Evolutionary conservation across 2,888 invertebrate species (phyloP).

Genomic region (Sinelater perroti): DNA sequence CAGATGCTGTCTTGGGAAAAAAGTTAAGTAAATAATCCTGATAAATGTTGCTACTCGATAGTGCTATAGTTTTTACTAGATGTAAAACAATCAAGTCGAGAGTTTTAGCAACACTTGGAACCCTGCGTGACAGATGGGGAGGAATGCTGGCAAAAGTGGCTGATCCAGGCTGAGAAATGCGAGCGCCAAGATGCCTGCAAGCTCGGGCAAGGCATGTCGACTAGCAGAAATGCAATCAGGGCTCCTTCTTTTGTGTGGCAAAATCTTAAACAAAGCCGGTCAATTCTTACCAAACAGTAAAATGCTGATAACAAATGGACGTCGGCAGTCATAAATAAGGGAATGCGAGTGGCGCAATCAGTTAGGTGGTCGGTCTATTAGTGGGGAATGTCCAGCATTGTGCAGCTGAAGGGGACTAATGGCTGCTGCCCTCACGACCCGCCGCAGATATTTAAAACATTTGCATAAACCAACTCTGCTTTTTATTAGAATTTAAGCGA

Average conservation of each 20-base stretch:
- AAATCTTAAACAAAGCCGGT: conserved; percentile 36
- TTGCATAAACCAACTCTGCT: conserved; percentile 49
- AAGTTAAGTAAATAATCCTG: too few species aligned
- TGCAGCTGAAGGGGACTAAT: conserved; percentile 57
- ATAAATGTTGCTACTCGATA: too few species aligned
- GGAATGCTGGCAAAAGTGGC: too few species aligned
- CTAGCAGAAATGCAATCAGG: background rate
- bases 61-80: too few species aligned
- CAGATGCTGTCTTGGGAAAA: too few species aligned
- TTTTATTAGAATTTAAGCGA: conserved; percentile 36
- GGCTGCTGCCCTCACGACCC: conserved; percentile 51
- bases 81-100: too few species aligned
- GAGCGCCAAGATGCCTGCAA: too few species aligned
- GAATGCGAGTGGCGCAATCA: conserved; percentile 58
- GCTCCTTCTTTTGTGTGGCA: conserved; percentile 23
- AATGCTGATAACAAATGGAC: conserved; percentile 52
- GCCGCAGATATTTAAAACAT: conserved; percentile 56
- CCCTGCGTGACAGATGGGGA: too few species aligned
- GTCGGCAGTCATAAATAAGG: conserved; percentile 55
- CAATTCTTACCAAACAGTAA: conserved; percentile 39
- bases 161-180: too few species aligned
- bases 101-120: too few species aligned
- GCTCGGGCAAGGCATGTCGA: background rate
- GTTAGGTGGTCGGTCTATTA: conserved; percentile 59
- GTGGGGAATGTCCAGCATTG: conserved; percentile 58